A percentile compares a stretch with the other conserved stretches of the same genome.
These are phyloP conservation scores for Oxycera nigricornis DNA, from an alignment of 2,888 invertebrate species.

Conservation along the genomic window DNA sequence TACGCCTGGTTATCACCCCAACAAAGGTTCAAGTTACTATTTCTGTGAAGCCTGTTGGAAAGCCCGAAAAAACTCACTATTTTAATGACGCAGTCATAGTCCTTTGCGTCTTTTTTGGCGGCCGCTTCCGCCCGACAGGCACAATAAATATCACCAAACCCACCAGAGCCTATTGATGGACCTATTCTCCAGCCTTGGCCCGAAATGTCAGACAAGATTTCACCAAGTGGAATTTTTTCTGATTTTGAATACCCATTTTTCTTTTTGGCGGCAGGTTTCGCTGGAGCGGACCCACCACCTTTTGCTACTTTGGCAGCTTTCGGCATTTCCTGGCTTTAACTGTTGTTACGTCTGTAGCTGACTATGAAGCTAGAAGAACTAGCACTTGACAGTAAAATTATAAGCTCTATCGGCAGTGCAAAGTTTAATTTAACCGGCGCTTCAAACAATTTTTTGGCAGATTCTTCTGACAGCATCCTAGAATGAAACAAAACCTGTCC, in stretches of 20 bases:
- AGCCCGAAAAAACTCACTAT: conserved; percentile 79
- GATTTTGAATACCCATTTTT: conserved; percentile 58
- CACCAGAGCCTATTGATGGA: conserved; percentile 86
- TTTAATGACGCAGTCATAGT: conserved; percentile 77
- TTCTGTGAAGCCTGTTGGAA: too few relatives aligned
- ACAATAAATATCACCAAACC: conserved; percentile 93
- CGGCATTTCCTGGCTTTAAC: conserved; percentile 47
- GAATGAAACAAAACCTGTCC: neutral
- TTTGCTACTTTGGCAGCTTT: conserved; percentile 47
- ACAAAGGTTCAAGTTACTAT: too few relatives aligned
- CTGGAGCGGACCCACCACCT: conserved; percentile 39
- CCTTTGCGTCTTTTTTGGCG: conserved; percentile 62
- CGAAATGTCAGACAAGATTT: conserved; percentile 75
- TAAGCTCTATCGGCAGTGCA: neutral
- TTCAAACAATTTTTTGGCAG: conserved; percentile 18
- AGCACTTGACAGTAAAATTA: neutral
- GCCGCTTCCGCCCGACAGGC: conserved; percentile 69
- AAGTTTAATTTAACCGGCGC: conserved; percentile 22
- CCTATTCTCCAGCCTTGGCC: conserved; percentile 89
- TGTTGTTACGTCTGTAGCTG: too few relatives aligned
- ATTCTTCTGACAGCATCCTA: neutral
- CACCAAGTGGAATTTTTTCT: conserved; percentile 65
- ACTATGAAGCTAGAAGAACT: neutral
- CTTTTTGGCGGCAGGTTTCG: conserved; percentile 51
- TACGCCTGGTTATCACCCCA: too few relatives aligned